Evolutionary conservation across 2,113 vertebrate species (phyloP), one percentile per base, ranked within the genome.

Genomic region (Callipepla squamata): DNA sequence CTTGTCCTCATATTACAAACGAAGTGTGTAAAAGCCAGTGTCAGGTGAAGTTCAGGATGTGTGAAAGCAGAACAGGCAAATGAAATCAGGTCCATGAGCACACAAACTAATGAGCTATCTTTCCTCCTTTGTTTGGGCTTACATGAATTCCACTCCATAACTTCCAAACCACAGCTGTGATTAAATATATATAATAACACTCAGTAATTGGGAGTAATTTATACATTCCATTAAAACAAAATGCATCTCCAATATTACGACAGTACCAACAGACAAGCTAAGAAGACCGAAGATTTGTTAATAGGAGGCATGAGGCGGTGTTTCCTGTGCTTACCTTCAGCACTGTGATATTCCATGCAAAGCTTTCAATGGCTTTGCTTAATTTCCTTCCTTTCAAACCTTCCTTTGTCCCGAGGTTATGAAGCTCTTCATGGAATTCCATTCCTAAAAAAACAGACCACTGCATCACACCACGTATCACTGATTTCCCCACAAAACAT

Each of bases 331-430:
- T 84, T 96, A 98, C 98, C 98, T 98, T 98, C 72, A 98, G 59
- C 48, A 98, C 98, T 21, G 98, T 98, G 83, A 98, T 98, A 88
- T 98, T 98, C 98, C 98, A 98, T 2, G 98, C 98, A 93, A 98
- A 98, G 93, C 98, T 98, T 87, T 98, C 98, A 47, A 97, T 96
- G 20, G 98, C 98, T 95, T 98, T 98, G 91, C 97, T 98, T 85
- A 98, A 96, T 94, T 98, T 98, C 89, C 98, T 97, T 95, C 98
- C 98, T 94, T 98, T 98, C 62, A 98, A 85, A 72, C 98, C 98
- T 95, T 98, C 98, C 86, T 98, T 98, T 50, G 97, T 95, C 20
- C 98, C 98, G 2, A 98, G 92, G 75, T 97, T 97, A 90, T 98
- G 98, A 88, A 98, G 97, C 47, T 98, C 98, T 91, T 98, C 98